Evolutionary conservation across 1,140 invertebrate species (phyloP), one percentile per base, ranked within the genome.

Genomic region (Helicoverpa armigera): DNA sequence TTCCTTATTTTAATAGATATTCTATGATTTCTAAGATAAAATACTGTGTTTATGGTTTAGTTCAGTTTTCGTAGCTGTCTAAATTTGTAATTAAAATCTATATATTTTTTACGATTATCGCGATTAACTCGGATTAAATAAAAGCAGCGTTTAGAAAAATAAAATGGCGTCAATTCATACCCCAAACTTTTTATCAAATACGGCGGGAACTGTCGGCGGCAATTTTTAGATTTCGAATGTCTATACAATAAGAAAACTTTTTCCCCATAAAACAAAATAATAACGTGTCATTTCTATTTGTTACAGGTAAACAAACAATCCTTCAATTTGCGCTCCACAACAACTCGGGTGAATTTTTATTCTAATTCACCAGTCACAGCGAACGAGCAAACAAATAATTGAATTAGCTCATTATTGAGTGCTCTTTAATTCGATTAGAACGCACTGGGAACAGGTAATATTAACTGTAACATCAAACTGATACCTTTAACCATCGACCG

Each of bases 341-440:
- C 53, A 56, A 61, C 72, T 50, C n/a, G 61, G 56, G 73, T 75
- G 43, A 29, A 50, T 5, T 75, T 75, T 75, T 74, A 63, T 43
- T 61, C 72, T 51, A 63, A 50, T 61, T 75, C 73, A 75, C 73
- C 43, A 60, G 43, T 60, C 56, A 61, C 58, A 60, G 56, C 18
- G 48, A n/a, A 11, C 18, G 29, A 16, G 67, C 63, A 65, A 43
- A 2, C 31, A 50, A 70, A 16, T 75, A 75, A 75, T 75, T 60
- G 56, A 61, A 75, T 75, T 61, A 61, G 31, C 67, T 70, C 56
- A 54, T 65, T 77, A 77, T 77, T 77, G 75, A 67, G 48, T 67
- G 50, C 50, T 67, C 50, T 67, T 67, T 77, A 77, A 65, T 77
- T 77, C 18, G 35, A 77, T 77, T 77, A 77, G 48, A 53, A 67